Conservation (phyloP, 2,113 vertebrate species). For the Lycocorax pyrrhopterus region DNA sequence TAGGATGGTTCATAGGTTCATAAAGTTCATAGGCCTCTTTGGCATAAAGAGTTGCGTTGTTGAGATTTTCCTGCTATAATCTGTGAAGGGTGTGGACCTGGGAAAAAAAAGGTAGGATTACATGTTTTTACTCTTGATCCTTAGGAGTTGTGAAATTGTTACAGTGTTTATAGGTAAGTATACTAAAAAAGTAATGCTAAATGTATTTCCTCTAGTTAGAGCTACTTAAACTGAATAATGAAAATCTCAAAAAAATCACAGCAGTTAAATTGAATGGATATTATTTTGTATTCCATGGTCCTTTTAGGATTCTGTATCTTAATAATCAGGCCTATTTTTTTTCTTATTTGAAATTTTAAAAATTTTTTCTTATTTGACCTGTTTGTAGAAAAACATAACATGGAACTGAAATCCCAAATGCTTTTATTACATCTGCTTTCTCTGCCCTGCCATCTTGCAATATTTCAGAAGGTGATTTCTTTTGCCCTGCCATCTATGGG, state of each 20-base stretch:
- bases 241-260: not conserved
- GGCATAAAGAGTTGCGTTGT: not conserved
- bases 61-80: not conserved
- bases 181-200: not conserved
- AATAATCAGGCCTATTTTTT: not conserved
- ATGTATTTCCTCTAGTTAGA: not conserved
- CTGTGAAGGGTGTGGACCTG: not conserved
- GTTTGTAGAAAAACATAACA: not conserved
- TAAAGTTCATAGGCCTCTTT: not conserved
- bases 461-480: not conserved
- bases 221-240: not conserved
- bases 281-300: not conserved
- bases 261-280: not conserved
- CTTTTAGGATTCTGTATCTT: not conserved
- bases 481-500: rapidly evolving
- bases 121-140: not conserved
- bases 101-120: not conserved
- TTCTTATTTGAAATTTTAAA: not conserved
- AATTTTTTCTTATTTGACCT: not conserved
- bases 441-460: not conserved
- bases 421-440: not conserved
- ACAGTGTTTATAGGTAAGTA: not conserved
- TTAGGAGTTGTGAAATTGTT: not conserved
- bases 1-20: no score
- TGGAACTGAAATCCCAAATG: not conserved